Percentiles rank a stretch among this genome's conserved stretches.
phyloP scores from a whole-genome alignment of 2,888 invertebrate species.

The Bugulina stolonifera region DNA sequence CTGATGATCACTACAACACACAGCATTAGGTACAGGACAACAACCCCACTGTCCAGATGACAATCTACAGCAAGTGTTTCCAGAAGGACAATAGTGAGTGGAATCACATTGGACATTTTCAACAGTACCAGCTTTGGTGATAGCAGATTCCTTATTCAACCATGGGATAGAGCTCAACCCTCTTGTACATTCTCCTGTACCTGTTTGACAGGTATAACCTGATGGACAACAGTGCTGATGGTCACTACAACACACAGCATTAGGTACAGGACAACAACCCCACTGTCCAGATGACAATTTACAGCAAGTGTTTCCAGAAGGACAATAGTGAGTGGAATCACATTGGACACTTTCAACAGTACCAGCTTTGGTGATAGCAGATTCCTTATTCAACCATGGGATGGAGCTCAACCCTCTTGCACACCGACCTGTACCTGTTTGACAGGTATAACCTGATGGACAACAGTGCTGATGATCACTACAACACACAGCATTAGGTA shows the following conservation, averaged over 20 bases:
- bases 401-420: neutral
- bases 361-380: neutral
- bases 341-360: conserved; percentile 12
- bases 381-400: conserved; percentile 29
- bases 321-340: conserved; percentile 32
- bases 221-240: conserved; percentile 36
- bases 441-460: conserved; percentile 32
- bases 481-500: conserved; percentile 37
- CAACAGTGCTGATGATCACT: conserved; percentile 38
- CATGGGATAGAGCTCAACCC: conserved; percentile 3
- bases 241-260: conserved; percentile 40
- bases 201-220: conserved; percentile 32
- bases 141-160: conserved; percentile 5
- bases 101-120: conserved; percentile 33
- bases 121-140: neutral
- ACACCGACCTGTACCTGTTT: conserved; percentile 17
- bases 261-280: conserved; percentile 45
- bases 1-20: conserved; percentile 34
- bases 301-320: conserved; percentile 42
- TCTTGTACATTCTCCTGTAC: conserved; percentile 28
- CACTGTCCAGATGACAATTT: conserved; percentile 33
- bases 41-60: conserved; percentile 39
- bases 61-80: conserved; percentile 41
- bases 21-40: conserved; percentile 41
- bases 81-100: conserved; percentile 33